Conservation (phyloP, 2,888 invertebrate genomes). For the Sceliomorpha sp. region DNA sequence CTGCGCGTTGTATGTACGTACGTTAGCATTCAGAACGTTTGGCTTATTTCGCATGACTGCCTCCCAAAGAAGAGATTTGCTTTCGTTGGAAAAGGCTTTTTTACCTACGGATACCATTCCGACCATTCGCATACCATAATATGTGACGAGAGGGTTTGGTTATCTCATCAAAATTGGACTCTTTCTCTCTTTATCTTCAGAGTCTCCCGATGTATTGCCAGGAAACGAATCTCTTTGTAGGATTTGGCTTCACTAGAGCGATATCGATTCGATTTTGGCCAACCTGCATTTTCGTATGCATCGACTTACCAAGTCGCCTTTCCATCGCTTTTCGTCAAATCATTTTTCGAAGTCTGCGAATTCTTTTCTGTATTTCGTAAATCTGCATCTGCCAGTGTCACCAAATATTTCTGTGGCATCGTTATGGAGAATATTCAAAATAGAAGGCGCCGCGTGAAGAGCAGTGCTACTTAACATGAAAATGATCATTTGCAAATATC, state of each 20-base stretch:
- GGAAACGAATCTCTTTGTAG: slow-evolving; percentile 72
- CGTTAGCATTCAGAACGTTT: slow-evolving; percentile 78
- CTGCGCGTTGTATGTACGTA: slow-evolving; percentile 69
- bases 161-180: slow-evolving; percentile 79
- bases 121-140: slow-evolving; percentile 65
- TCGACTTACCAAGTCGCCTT: slow-evolving; percentile 49
- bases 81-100: slow-evolving; percentile 72
- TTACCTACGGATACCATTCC: slow-evolving; percentile 63
- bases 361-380: slow-evolving; percentile 2
- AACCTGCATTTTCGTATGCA: slow-evolving; percentile 55
- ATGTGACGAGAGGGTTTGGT: slow-evolving; percentile 74
- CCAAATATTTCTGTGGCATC: too few relatives aligned
- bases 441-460: too few relatives aligned
- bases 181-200: slow-evolving; percentile 59
- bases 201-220: slow-evolving; percentile 47
- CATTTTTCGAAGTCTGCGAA: slow-evolving; percentile 11
- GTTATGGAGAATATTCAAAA: too few relatives aligned
- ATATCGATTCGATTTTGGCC: slow-evolving; percentile 72
- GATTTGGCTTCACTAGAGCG: slow-evolving; percentile 68
- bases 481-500: too few relatives aligned
- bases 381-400: background rate
- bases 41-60: slow-evolving; percentile 79
- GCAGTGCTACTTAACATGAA: too few relatives aligned
- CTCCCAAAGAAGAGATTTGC: slow-evolving; percentile 79
- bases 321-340: slow-evolving; percentile 20